These are phyloP conservation scores for Drosophila infuscata DNA, from an alignment of 2,888 invertebrate species.

Conservation along the genomic window DNA sequence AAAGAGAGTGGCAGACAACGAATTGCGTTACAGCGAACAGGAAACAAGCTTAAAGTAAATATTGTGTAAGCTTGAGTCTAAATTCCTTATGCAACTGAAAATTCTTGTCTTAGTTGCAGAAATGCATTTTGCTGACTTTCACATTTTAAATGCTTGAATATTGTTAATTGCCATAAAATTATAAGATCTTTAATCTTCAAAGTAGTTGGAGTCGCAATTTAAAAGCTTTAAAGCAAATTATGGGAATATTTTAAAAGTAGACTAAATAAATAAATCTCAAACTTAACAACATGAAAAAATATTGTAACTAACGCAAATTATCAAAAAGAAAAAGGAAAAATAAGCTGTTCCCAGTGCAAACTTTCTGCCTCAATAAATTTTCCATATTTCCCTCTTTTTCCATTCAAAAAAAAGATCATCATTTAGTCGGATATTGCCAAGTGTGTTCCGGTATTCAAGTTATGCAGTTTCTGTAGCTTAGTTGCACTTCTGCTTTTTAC, in stretches of 20 bases:
- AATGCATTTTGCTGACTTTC: neutral
- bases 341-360: rapidly evolving
- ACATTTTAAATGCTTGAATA: neutral
- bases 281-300: neutral
- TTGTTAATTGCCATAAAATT: too few relatives aligned
- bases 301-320: neutral
- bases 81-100: slow-evolving; percentile 1
- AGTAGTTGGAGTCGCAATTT: neutral
- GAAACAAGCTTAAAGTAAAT: slow-evolving; percentile 12
- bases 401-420: slow-evolving; percentile 4
- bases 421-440: slow-evolving; percentile 4
- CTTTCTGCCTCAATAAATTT: neutral
- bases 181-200: neutral
- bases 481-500: slow-evolving; percentile 13
- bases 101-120: neutral
- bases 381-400: neutral
- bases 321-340: neutral
- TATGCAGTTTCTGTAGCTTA: slow-evolving; percentile 50
- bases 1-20: neutral
- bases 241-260: neutral
- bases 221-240: too few relatives aligned
- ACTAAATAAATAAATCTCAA: rapidly evolving
- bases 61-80: slow-evolving; percentile 6
- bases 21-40: slow-evolving; percentile 3
- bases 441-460: slow-evolving; percentile 11